Conservation (phyloP, 2,888 invertebrate genomes). For the Drosophila nigritarsus region DNA sequence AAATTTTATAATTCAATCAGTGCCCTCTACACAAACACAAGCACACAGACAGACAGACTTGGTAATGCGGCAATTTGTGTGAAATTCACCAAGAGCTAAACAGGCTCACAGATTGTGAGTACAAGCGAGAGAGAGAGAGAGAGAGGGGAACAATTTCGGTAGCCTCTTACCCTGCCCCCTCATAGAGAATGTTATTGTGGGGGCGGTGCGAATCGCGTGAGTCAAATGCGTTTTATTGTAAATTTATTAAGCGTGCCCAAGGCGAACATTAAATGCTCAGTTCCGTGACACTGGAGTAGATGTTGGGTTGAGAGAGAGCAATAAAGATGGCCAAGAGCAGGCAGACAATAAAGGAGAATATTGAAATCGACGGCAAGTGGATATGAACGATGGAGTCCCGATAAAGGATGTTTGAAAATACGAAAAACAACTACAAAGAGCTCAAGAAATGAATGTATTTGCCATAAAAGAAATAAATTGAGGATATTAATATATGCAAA, state of each 20-base stretch:
- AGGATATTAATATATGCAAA: slow-evolving; percentile 15
- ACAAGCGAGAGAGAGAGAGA: slow-evolving; percentile 7
- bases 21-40: slow-evolving; percentile 54
- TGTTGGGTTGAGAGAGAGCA: slow-evolving; percentile 18
- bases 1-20: slow-evolving; percentile 81
- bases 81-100: slow-evolving; percentile 44
- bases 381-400: slow-evolving; percentile 33
- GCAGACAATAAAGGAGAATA: slow-evolving; percentile 54
- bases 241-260: slow-evolving; percentile 80
- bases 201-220: slow-evolving; percentile 49
- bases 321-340: slow-evolving; percentile 53
- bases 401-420: slow-evolving; percentile 38
- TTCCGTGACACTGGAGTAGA: slow-evolving; percentile 48
- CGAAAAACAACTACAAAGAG: slow-evolving; percentile 15
- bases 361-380: slow-evolving; percentile 52
- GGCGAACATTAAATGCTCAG: slow-evolving; percentile 73
- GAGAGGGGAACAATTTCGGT: slow-evolving; percentile 24
- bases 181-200: slow-evolving; percentile 24
- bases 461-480: slow-evolving; percentile 24
- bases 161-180: background rate
- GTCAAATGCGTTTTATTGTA: slow-evolving; percentile 79
- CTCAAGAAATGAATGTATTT: slow-evolving; percentile 1
- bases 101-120: background rate
- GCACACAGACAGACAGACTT: slow-evolving; percentile 56
- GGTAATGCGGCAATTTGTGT: slow-evolving; percentile 81